Conservation (phyloP, 2,888 invertebrate species). For the Cheilosia urbana region DNA sequence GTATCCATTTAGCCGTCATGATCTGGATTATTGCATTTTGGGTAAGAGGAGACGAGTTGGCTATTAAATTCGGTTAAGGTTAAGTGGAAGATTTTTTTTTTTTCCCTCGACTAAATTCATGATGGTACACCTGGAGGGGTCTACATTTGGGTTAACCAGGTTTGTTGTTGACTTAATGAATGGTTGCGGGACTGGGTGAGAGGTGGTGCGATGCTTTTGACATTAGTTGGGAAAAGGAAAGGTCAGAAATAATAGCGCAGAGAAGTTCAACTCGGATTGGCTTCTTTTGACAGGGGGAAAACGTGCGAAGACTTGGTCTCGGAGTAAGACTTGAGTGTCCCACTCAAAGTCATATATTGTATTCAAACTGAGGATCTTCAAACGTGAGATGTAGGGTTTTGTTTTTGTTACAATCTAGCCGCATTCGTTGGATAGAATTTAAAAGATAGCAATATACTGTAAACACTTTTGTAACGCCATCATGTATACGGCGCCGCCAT, state of each 20-base stretch:
- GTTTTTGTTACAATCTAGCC: too few species aligned
- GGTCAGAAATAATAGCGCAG: not conserved
- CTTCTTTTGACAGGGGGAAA: too few species aligned
- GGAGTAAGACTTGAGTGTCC: too few species aligned
- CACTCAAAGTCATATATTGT: too few species aligned
- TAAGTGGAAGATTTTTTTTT: conserved; percentile 34
- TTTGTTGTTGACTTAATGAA: not conserved
- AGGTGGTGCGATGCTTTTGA: not conserved
- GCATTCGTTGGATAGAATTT: too few species aligned
- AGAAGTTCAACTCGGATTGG: too few species aligned
- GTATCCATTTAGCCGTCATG: conserved; percentile 44
- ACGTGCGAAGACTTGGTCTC: too few species aligned
- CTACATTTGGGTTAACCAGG: conserved; percentile 44
- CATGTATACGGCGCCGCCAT: too few species aligned
- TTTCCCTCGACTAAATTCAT: not conserved
- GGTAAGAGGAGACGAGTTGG: not conserved
- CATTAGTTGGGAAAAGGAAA: not conserved
- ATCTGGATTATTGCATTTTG: conserved; percentile 51
- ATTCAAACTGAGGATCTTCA: too few species aligned
- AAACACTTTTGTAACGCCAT: too few species aligned
- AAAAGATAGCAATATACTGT: not conserved
- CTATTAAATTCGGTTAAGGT: conserved; percentile 57
- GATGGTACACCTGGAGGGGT: not conserved
- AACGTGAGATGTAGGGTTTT: too few species aligned
- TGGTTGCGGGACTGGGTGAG: not conserved